A percentile compares a stretch with the other conserved stretches of the same genome.
Evolutionary conservation across 2,113 vertebrate species (phyloP).

Genomic region (Mormoops blainvillei): DNA sequence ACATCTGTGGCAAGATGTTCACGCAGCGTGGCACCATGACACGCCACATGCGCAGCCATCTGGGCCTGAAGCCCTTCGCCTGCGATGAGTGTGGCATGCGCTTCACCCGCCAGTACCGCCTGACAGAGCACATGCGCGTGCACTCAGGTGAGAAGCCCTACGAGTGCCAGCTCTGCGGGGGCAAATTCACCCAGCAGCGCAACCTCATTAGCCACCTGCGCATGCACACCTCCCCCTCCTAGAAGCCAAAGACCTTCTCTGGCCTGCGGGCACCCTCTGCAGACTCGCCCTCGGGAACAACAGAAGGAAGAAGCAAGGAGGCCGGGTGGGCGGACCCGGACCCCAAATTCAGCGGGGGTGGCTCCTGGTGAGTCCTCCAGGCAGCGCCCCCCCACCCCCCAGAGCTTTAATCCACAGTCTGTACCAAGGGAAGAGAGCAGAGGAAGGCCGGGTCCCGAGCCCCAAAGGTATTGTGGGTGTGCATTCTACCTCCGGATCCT

Average conservation of each 20-base stretch:
- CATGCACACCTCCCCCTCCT: conserved; percentile 98
- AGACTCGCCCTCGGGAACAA: conserved; percentile 76
- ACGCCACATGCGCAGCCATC: conserved; percentile 98
- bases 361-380: conserved; percentile 17
- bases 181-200: conserved; percentile 99
- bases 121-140: conserved; percentile 99
- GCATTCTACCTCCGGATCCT: conserved; percentile 51
- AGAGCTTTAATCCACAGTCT: conserved; percentile 71
- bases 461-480: neutral
- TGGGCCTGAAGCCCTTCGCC: conserved; percentile 97
- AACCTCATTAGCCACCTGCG: conserved; percentile 99
- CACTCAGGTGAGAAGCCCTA: conserved; percentile 99
- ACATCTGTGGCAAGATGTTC: conserved; percentile 99
- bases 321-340: conserved; percentile 44
- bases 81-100: conserved; percentile 99
- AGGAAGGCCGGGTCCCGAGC: neutral
- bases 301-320: neutral
- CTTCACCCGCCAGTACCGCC: conserved; percentile 98
- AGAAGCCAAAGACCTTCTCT: conserved; percentile 91
- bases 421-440: conserved; percentile 64
- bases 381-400: conserved; percentile 62
- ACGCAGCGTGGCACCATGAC: conserved; percentile 99
- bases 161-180: conserved; percentile 98
- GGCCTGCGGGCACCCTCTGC: conserved; percentile 78
- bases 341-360: conserved; percentile 6